Evolutionary conservation across 37 sponge, comb jelly and placozoan species (phyloP), one percentile per base, ranked within the genome.

Genomic region (Bolinopsis microptera): DNA sequence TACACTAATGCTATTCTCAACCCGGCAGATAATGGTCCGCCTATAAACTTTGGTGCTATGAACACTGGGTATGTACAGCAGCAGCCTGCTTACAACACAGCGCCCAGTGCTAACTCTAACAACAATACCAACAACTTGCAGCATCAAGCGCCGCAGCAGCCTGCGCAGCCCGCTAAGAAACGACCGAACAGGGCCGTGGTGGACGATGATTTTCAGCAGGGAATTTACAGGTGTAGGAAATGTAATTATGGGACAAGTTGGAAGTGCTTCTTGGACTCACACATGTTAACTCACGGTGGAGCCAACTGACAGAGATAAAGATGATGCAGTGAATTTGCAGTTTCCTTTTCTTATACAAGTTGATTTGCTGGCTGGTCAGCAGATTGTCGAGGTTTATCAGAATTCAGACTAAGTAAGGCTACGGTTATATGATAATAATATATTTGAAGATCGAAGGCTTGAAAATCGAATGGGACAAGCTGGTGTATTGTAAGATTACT

Each of bases 201-300:
- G 23, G 82, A 80, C 37, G 82, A 80, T 8, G 82, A 80, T 30
- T 80, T 80, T 22, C 37, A 80, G 82, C 31, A 80, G 82, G 82
- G 82, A 3, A 34, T 80, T 8, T 80, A 80, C 82, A 2, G 82
- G 37, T 80, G 82, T 35, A 33, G 82, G 82, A 80, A 80, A 37
- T 80, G 82, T 30, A 80, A 80, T 22, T 80, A 80, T 22, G 82
- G 82, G 35, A 80, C 82, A 9, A 80, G 82, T 34, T 80, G 82
- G 82, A 80, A 80, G 82, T 80, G 82, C 23, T 80, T 80, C 82
- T 22, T 80, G 38, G 82, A 80, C 37, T 80, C 82, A 13, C 82
- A 80, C 82, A 80, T 80, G 82, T 34, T 80, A 1, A 80, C 82
- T 33, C 82, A 80, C 38, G 82, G 82, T 13, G 82, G 37, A 1